Conservation (phyloP, 1,140 invertebrate genomes). For the Camponotus pennsylvanicus region DNA sequence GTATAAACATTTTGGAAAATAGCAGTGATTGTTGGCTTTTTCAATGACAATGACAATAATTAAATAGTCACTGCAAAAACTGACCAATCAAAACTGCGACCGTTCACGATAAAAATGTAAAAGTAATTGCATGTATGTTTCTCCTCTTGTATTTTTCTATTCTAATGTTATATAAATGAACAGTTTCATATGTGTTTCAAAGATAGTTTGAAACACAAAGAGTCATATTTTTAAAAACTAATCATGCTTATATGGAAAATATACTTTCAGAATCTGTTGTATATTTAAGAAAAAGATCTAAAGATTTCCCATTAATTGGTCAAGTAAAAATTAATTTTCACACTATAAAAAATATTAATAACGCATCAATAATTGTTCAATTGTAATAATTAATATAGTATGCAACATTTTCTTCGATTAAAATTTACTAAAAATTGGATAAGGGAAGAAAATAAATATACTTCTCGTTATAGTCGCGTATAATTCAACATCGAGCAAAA, state of each 20-base stretch:
- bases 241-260: background rate
- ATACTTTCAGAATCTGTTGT: background rate
- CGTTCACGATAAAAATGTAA: slow-evolving; percentile 28
- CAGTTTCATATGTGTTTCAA: background rate
- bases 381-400: background rate
- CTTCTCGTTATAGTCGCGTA: background rate
- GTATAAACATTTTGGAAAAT: too few species aligned
- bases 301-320: background rate
- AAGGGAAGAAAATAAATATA: background rate
- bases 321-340: background rate
- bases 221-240: background rate
- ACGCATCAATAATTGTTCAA: background rate
- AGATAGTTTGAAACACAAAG: background rate
- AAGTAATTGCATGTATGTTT: slow-evolving; percentile 25
- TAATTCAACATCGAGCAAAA: slow-evolving; percentile 15
- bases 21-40: slow-evolving; percentile 10
- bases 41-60: background rate
- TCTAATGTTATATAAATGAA: background rate
- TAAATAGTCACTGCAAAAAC: slow-evolving; percentile 37
- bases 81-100: slow-evolving; percentile 1
- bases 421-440: background rate
- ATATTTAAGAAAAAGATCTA: background rate
- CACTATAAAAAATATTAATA: background rate
- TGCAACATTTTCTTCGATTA: background rate
- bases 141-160: background rate